phyloP scores from a whole-genome alignment of 2,113 vertebrate species.

The Pygoscelis antarcticus region DNA sequence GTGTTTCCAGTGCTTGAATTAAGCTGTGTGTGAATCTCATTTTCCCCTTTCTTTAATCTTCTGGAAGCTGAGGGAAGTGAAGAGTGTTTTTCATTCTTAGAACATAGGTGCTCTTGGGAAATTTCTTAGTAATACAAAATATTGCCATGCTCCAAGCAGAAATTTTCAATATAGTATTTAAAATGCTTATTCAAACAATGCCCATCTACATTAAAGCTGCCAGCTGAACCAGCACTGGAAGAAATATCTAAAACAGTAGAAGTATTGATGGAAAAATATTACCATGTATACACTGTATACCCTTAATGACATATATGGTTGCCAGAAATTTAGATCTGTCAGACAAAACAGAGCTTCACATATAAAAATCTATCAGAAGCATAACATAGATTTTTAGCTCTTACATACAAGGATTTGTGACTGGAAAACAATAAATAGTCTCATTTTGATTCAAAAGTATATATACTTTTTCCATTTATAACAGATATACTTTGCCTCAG shows the following conservation, averaged over 20 bases:
- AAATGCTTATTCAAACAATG: background rate
- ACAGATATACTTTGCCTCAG: background rate
- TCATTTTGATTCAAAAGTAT: background rate
- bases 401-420: background rate
- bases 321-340: background rate
- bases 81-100: background rate
- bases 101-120: background rate
- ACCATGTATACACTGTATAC: background rate
- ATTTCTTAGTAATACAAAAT: background rate
- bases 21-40: background rate
- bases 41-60: background rate
- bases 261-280: background rate
- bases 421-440: background rate
- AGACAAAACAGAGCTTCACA: background rate
- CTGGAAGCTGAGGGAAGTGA: background rate
- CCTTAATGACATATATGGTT: background rate
- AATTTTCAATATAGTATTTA: background rate
- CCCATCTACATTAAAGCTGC: background rate
- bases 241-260: background rate
- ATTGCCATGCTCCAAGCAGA: background rate
- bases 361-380: background rate
- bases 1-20: background rate
- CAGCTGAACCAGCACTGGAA: background rate
- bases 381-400: background rate
- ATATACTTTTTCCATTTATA: background rate